Evolutionary conservation across 2,113 vertebrate species (phyloP), one percentile per base, ranked within the genome.

Genomic region (Trinectes maculatus): DNA sequence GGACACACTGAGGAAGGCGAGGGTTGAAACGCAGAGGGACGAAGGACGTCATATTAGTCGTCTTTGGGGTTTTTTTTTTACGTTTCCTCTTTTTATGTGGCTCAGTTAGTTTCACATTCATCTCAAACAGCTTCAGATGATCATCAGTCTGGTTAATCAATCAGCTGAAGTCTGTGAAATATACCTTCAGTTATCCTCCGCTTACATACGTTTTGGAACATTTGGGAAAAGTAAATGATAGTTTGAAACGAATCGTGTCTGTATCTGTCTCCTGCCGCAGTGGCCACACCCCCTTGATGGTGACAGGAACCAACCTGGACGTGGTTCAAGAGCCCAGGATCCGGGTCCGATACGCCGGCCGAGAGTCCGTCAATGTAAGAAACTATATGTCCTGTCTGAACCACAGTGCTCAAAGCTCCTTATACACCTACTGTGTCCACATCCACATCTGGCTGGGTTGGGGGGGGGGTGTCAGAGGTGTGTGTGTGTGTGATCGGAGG

Each of bases 311-410:
- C 87, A 98, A 99, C 69, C 91, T 99, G 89, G 97, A 98, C 19
- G 93, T 96, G 84, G 94, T 99, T 69, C 98, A 99, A 80, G 97
- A 99, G 85, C 97, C 98, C 0, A 89, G 95, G 87, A 94, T 99
- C 78, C 93, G 98, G 0, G 93, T 98, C 85, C 98, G 96, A 85
- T 93, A 96, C 57, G 95, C 94, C 0, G 95, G 96, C 68, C 94
- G 92, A 24, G 98, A 99, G 88, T 96, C 96, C 6, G 93, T 97
- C 85, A 97, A 98, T 0, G 98, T 99, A 89, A 95, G 97, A 95
- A 77, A 13, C 26, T 6, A 26, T 26, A 9, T 5, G 5, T 11
- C 8, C 15, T 21, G 16, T 52, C 26, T 37, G 39, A 31, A 36
- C 25, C 21, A 10, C 3, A 16, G 28, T 37, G 6, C 16, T 7